These are phyloP conservation scores for Aphelenchoides fujianensis DNA, from an alignment of 1,140 invertebrate species.

Conservation along the genomic window DNA sequence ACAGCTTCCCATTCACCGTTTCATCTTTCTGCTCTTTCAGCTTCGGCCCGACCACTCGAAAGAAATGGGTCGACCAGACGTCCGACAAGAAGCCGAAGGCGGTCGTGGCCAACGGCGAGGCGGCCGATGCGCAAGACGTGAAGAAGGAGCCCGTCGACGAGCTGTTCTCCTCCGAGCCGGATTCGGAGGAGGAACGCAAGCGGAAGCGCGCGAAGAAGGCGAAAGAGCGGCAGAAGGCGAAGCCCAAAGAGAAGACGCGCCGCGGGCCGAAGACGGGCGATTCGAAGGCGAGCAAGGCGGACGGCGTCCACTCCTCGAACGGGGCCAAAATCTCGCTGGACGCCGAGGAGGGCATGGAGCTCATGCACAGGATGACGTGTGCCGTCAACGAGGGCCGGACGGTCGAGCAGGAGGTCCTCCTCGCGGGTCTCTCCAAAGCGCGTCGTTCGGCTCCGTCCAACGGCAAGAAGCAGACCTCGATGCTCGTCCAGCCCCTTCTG, in stretches of 20 bases:
- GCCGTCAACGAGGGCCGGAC: neutral
- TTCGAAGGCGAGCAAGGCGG: neutral
- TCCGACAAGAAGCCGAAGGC: constrained; percentile 42
- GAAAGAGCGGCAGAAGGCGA: constrained; percentile 30
- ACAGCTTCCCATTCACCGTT: neutral
- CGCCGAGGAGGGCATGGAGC: constrained; percentile 44
- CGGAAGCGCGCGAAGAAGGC: constrained; percentile 19
- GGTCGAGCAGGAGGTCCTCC: neutral
- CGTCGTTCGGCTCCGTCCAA: neutral
- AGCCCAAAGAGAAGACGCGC: constrained; percentile 27
- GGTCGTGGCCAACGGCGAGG: constrained; percentile 18
- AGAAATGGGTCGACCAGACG: constrained; percentile 52
- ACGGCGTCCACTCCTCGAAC: constrained; percentile 21
- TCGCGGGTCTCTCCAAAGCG: neutral
- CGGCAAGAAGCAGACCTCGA: neutral
- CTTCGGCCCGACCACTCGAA: constrained; percentile 52
- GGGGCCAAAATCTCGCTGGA: constrained; percentile 35
- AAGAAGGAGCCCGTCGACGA: constrained; percentile 17
- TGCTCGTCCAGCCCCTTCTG: neutral
- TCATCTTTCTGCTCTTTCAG: constrained; percentile 17
- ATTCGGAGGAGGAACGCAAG: constrained; percentile 19
- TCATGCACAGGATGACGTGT: constrained; percentile 37
- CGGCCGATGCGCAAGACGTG: neutral
- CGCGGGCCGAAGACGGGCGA: constrained; percentile 18
- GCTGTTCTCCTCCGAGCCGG: constrained; percentile 21